Percentiles rank a stretch among this genome's conserved stretches.
Evolutionary conservation across 2,888 invertebrate genomes (phyloP).

Genomic region (Drosophila melanosoma): DNA sequence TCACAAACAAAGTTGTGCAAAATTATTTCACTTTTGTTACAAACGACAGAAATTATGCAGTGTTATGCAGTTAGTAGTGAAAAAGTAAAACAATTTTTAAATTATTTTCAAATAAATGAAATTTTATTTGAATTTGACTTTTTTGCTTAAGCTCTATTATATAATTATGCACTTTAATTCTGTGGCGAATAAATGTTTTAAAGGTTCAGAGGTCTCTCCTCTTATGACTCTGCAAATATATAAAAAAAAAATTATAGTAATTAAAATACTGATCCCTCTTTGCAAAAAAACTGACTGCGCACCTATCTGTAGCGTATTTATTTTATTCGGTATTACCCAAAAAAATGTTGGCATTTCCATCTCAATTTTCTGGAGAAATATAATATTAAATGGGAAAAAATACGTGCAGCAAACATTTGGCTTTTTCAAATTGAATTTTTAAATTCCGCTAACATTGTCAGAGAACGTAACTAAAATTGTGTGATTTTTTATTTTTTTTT

Average conservation of each 20-base stretch:
- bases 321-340: conserved; percentile 20
- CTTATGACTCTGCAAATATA: neutral
- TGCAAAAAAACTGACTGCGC: neutral
- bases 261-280: neutral
- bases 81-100: neutral
- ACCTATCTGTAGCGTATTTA: conserved; percentile 1
- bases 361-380: conserved; percentile 43
- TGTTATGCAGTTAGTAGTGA: neutral
- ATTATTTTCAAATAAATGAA: neutral
- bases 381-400: neutral
- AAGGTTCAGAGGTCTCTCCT: neutral
- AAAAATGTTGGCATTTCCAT: conserved; percentile 24
- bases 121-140: neutral
- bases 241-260: neutral
- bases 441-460: conserved; percentile 56
- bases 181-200: neutral
- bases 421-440: conserved; percentile 73
- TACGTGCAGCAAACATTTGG: conserved; percentile 28
- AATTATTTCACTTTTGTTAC: conserved; percentile 8
- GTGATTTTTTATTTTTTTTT: conserved; percentile 2
- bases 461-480: conserved; percentile 24
- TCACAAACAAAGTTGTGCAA: conserved; percentile 18
- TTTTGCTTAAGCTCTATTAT: neutral
- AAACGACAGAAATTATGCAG: neutral
- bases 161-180: neutral